Evolutionary conservation across 2,888 invertebrate genomes (phyloP).

Genomic region (Hypomecis atomaria): DNA sequence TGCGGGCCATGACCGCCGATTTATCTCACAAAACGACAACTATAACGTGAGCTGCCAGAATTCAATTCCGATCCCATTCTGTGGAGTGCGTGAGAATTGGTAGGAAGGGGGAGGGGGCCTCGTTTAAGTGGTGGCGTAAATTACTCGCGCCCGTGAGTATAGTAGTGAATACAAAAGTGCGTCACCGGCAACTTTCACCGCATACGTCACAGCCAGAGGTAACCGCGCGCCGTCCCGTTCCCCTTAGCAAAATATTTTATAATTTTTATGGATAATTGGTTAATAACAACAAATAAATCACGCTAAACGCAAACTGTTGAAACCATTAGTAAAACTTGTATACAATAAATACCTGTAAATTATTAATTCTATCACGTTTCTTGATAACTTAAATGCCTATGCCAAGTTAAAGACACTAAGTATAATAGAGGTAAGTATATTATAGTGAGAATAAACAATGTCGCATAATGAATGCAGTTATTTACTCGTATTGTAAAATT

Average conservation of each 20-base stretch:
- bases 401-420: no score
- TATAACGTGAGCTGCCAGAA: slow-evolving; percentile 56
- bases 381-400: no score
- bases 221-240: slow-evolving; percentile 31
- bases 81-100: slow-evolving; percentile 53
- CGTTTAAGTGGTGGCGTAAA: slow-evolving; percentile 65
- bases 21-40: slow-evolving; percentile 64
- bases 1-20: slow-evolving; percentile 64
- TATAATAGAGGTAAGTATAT: no score
- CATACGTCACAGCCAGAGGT: slow-evolving; percentile 40
- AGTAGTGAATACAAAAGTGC: slow-evolving; percentile 75
- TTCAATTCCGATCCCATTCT: slow-evolving; percentile 53
- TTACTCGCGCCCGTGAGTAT: slow-evolving; percentile 63
- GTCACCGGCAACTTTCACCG: slow-evolving; percentile 81
- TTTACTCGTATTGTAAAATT: no score
- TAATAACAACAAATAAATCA: no score
- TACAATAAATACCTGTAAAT: no score
- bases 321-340: no score
- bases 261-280: no score
- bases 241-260: slow-evolving; percentile 31
- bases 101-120: slow-evolving; percentile 56
- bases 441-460: no score
- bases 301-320: no score
- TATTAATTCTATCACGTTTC: no score
- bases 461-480: no score